Conservation (phyloP, 2,113 vertebrate genomes). For the Oreochromis niloticus region DNA sequence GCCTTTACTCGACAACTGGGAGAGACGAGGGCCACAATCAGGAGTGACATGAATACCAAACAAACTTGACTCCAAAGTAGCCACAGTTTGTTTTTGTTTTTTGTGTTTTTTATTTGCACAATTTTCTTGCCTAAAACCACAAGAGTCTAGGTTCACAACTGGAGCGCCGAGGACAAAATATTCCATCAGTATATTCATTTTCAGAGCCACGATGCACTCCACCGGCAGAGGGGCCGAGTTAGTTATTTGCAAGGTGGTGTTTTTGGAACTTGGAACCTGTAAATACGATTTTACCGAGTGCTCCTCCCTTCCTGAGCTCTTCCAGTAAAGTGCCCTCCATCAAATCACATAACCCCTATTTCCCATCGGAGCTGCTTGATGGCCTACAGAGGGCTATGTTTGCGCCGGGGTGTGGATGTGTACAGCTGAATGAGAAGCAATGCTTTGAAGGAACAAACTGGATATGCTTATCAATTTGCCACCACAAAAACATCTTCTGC, state of each 20-base stretch:
- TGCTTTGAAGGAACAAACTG: constrained; percentile 1
- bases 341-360: constrained; percentile 59
- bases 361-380: constrained; percentile 40
- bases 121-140: constrained; percentile 4
- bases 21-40: constrained; percentile 11
- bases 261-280: constrained; percentile 51
- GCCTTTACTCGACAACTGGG: constrained; percentile 14
- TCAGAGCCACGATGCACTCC: constrained; percentile 3
- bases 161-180: constrained; percentile 11
- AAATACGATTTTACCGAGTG: constrained; percentile 49
- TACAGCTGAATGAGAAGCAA: constrained; percentile 16
- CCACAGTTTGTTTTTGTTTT: neutral
- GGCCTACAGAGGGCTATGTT: constrained; percentile 29
- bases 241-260: constrained; percentile 50
- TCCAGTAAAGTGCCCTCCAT: constrained; percentile 54
- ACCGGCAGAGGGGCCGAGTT: neutral
- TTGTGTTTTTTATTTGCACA: neutral
- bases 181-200: constrained; percentile 20
- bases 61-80: constrained; percentile 13
- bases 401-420: constrained; percentile 26
- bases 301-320: constrained; percentile 32
- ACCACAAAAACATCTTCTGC: neutral
- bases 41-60: constrained; percentile 41
- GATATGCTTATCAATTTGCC: neutral
- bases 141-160: neutral